phyloP scores from a whole-genome alignment of 2,888 invertebrate genomes.

The Machimus rusticus region DNA sequence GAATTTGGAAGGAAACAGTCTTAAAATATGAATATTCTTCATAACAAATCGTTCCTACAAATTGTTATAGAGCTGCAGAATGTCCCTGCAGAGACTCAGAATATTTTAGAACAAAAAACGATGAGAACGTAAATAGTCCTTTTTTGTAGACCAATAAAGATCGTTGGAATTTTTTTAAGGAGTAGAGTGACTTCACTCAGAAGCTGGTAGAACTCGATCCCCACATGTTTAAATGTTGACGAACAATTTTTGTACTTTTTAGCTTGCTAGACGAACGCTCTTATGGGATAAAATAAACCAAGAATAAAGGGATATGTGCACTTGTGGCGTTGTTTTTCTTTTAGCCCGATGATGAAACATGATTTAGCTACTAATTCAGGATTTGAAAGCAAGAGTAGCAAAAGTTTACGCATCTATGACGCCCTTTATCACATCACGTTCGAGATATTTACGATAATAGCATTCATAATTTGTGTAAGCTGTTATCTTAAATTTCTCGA shows the following conservation, averaged over 20 bases:
- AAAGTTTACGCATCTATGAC: not conserved
- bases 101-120: not conserved
- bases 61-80: not conserved
- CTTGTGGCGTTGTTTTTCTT: not conserved
- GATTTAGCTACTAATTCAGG: not conserved
- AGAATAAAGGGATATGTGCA: not conserved
- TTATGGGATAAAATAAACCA: not conserved
- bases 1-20: not conserved
- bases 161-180: not conserved
- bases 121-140: not conserved
- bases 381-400: not conserved
- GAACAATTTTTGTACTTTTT: not conserved
- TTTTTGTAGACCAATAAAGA: not conserved
- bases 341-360: not conserved
- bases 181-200: not conserved
- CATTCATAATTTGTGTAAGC: not conserved
- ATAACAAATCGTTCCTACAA: not conserved
- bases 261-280: not conserved
- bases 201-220: not conserved
- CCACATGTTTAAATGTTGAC: not conserved
- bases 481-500: not conserved
- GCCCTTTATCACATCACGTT: not conserved
- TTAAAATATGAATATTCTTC: not conserved
- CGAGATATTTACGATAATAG: not conserved
- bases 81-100: not conserved